A percentile compares a stretch with the other conserved stretches of the same genome.
These are phyloP conservation scores for Cyanoliseus patagonus DNA, from an alignment of 2,113 vertebrate species.

Conservation along the genomic window DNA sequence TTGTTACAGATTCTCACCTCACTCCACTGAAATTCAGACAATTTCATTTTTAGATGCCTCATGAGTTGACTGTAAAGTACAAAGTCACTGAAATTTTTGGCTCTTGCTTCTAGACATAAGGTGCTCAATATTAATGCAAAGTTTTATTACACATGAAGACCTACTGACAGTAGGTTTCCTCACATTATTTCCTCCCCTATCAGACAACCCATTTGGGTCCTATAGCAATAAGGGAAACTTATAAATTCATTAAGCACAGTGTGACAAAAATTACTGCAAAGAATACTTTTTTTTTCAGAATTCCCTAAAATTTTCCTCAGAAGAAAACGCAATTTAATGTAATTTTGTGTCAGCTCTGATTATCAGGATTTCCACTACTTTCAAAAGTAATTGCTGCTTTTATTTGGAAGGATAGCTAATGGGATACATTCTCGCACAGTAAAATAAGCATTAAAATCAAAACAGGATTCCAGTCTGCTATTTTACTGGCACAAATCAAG, in stretches of 20 bases:
- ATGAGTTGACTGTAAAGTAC: background rate
- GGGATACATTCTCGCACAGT: background rate
- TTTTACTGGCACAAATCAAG: background rate
- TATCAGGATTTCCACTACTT: background rate
- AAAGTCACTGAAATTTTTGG: background rate
- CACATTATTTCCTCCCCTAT: background rate
- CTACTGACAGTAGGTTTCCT: background rate
- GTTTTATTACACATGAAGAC: background rate
- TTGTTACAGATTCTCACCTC: background rate
- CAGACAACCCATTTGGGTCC: background rate
- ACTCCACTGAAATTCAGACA: background rate
- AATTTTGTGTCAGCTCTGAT: background rate
- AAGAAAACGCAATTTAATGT: background rate
- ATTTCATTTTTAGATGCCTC: background rate
- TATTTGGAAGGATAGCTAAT: background rate
- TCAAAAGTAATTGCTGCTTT: background rate
- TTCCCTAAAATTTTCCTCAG: background rate
- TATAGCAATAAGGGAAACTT: background rate
- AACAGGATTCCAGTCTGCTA: background rate
- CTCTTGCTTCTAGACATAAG: background rate
- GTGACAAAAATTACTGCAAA: background rate
- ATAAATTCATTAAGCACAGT: background rate
- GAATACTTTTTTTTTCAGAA: background rate
- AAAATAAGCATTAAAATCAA: background rate
- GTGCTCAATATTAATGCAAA: background rate